Evolutionary conservation across 2,888 invertebrate species (phyloP).

Genomic region (Phalera bucephala): DNA sequence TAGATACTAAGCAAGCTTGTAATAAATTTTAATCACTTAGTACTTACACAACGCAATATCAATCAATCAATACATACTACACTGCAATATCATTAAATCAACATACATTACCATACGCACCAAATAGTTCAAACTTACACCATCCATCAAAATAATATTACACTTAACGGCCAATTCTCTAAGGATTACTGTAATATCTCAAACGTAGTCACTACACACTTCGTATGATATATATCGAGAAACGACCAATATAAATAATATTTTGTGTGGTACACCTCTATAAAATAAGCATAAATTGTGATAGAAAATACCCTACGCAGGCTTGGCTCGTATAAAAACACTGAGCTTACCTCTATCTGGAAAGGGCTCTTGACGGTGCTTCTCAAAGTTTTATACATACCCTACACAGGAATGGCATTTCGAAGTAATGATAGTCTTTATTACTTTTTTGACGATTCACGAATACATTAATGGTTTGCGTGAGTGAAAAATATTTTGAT

Average conservation of each 20-base stretch:
- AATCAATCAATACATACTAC: too few species aligned
- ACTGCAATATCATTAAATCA: too few species aligned
- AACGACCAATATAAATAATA: conserved; percentile 25
- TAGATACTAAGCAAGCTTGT: too few species aligned
- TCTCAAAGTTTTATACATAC: conserved; percentile 22
- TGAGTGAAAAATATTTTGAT: too few species aligned
- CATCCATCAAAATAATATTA: not conserved
- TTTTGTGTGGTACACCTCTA: conserved; percentile 25
- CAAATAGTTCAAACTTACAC: too few species aligned
- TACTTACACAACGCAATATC: too few species aligned
- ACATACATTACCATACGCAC: too few species aligned
- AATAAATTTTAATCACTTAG: too few species aligned
- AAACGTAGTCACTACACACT: not conserved
- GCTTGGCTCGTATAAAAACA: conserved; percentile 28
- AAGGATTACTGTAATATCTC: not conserved
- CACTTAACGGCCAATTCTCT: too few species aligned
- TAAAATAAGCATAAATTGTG: conserved; percentile 40
- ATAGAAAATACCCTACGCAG: conserved; percentile 30
- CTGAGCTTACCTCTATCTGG: conserved; percentile 22
- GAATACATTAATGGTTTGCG: too few species aligned
- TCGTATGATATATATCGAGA: conserved; percentile 16
- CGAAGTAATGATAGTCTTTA: too few species aligned
- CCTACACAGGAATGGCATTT: not conserved
- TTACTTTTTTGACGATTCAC: too few species aligned
- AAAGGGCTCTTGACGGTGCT: conserved; percentile 7